phyloP scores from a whole-genome alignment of 1,140 invertebrate genomes.

The Macrobrachium rosenbergii region DNA sequence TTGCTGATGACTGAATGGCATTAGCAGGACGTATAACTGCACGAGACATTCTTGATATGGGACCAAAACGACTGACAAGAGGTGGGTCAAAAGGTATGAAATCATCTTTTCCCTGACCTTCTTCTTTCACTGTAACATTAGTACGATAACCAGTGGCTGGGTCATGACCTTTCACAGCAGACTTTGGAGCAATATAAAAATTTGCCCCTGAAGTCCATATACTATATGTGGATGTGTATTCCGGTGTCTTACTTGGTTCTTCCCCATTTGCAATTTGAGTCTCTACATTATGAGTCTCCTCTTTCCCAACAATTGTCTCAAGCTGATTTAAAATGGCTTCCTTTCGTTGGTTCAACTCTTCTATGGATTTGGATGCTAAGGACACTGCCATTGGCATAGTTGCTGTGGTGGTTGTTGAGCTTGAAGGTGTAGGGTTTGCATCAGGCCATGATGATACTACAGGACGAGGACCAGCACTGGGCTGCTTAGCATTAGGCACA shows the following conservation, averaged over 20 bases:
- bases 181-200: conserved; percentile 64
- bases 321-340: conserved; percentile 79
- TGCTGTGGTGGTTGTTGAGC: conserved; percentile 27
- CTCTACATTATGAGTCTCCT: conserved; percentile 58
- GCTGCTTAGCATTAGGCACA: conserved; percentile 52
- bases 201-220: conserved; percentile 70
- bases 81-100: conserved; percentile 83
- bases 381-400: conserved; percentile 8
- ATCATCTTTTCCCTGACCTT: conserved; percentile 74
- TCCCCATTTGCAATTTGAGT: conserved; percentile 65
- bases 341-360: conserved; percentile 77
- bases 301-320: conserved; percentile 75
- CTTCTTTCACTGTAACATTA: conserved; percentile 44
- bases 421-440: conserved; percentile 28
- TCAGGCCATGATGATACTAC: conserved; percentile 58
- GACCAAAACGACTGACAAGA: conserved; percentile 82
- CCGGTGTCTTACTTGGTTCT: conserved; percentile 53
- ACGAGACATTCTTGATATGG: conserved; percentile 81
- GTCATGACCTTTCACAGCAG: conserved; percentile 47
- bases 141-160: conserved; percentile 56
- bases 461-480: conserved; percentile 30
- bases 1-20: conserved; percentile 70
- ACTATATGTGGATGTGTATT: conserved; percentile 69
- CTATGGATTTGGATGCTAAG: conserved; percentile 67
- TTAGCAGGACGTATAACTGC: conserved; percentile 69